Evolutionary conservation across 2,113 vertebrate genomes (phyloP).

Genomic region (Girardinichthys multiradiatus): DNA sequence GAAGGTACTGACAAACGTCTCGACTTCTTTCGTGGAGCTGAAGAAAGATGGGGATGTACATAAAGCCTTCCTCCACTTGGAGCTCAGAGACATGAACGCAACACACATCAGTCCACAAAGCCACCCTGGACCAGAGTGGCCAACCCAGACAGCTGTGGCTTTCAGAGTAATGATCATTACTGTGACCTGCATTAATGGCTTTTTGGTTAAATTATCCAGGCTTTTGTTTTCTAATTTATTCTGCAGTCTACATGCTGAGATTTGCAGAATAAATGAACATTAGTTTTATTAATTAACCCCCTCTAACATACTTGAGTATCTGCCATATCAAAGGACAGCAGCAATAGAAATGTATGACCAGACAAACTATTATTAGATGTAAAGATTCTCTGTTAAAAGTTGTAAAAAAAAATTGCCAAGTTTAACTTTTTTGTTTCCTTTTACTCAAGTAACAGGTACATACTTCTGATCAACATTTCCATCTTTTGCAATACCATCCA

Average conservation of each 20-base stretch:
- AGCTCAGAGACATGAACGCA: constrained; percentile 3
- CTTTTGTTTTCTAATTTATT: constrained; percentile 6
- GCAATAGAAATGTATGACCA: constrained; percentile 23
- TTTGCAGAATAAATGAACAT: constrained; percentile 3
- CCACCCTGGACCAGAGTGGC: background rate
- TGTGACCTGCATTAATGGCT: constrained; percentile 1
- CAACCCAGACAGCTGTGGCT: constrained; percentile 5
- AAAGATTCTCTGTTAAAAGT: constrained; percentile 1
- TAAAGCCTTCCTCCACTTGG: background rate
- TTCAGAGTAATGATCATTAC: constrained; percentile 60
- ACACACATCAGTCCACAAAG: background rate
- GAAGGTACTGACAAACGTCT: background rate
- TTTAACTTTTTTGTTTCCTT: constrained; percentile 4
- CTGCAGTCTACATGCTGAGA: constrained; percentile 34
- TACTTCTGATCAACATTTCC: background rate
- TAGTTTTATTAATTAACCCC: background rate
- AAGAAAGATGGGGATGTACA: background rate
- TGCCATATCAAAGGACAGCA: constrained; percentile 28
- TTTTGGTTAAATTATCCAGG: background rate
- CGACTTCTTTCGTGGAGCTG: background rate
- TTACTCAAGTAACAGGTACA: background rate
- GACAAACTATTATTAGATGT: constrained; percentile 30
- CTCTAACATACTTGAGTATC: background rate
- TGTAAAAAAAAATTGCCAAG: background rate
- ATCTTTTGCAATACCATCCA: background rate